Conservation (phyloP, 37 sponge, comb jelly and placozoan species). For the Halichondria panicea region DNA sequence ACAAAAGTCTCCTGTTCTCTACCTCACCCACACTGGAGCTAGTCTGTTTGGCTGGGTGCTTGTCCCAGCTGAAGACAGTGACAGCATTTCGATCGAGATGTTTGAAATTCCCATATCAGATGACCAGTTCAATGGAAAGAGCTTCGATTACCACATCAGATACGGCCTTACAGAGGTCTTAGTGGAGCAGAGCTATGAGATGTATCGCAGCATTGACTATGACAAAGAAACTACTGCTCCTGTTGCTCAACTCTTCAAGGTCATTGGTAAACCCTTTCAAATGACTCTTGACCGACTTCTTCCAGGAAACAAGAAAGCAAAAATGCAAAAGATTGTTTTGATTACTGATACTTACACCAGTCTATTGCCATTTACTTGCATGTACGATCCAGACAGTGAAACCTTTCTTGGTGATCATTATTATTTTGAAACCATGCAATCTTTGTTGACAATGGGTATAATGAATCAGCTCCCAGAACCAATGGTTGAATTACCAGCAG, state of each 20-base stretch:
- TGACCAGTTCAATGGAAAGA: conserved; percentile 56
- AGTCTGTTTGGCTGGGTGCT: conserved; percentile 66
- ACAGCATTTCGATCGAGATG: conserved; percentile 2
- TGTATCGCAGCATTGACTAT: conserved; percentile 18
- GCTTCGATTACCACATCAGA: conserved; percentile 59
- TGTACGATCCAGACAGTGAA: conserved; percentile 24
- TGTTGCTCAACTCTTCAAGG: conserved; percentile 45
- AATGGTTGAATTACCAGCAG: conserved; percentile 13
- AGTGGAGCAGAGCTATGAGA: conserved; percentile 40
- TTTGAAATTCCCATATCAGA: conserved; percentile 52
- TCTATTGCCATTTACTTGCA: conserved; percentile 56
- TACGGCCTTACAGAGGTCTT: conserved; percentile 49
- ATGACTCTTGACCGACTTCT: conserved; percentile 1
- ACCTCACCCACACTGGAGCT: conserved; percentile 64
- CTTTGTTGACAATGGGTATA: conserved; percentile 59
- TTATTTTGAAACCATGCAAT: conserved; percentile 51
- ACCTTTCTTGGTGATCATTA: conserved; percentile 62
- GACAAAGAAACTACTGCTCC: conserved; percentile 32
- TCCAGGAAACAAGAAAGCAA: not conserved
- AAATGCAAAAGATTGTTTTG: conserved; percentile 16
- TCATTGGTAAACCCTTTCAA: conserved; percentile 32
- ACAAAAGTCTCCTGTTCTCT: conserved; percentile 34
- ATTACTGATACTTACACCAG: conserved; percentile 67
- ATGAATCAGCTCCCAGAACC: conserved; percentile 11
- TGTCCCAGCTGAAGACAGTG: conserved; percentile 20